Percentiles rank a stretch among this genome's conserved stretches.
Evolutionary conservation across 35 echinoderm and acorn worm genomes (phyloP).

Genomic region (Patiria miniata): DNA sequence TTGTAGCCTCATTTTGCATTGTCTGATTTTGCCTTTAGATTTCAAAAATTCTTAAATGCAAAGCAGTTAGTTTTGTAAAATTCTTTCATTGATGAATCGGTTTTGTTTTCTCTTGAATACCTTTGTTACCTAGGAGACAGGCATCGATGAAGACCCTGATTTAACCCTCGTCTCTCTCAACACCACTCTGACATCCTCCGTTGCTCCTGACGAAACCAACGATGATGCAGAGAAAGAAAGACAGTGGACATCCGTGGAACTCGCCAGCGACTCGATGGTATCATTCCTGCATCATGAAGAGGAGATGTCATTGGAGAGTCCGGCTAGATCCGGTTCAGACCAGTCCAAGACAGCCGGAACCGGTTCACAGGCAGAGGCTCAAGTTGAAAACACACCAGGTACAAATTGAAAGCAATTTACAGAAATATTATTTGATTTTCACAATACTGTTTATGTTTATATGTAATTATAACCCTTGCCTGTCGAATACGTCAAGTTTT

Average conservation of each 20-base stretch:
- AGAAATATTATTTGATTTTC: too few relatives aligned
- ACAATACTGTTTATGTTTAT: too few relatives aligned
- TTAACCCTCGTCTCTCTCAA: conserved; percentile 51
- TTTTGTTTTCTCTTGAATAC: too few relatives aligned
- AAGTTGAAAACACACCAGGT: neutral
- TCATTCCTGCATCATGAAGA: conserved; percentile 52
- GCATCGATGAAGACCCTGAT: conserved; percentile 60
- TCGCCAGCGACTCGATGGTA: conserved; percentile 18
- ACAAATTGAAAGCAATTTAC: too few relatives aligned
- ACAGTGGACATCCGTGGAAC: neutral
- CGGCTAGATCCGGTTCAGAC: conserved; percentile 7
- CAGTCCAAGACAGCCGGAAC: neutral
- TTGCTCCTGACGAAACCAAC: neutral
- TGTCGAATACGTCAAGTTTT: too few relatives aligned
- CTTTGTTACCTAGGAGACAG: conserved; percentile 39
- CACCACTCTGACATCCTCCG: conserved; percentile 29
- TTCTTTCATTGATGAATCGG: too few relatives aligned
- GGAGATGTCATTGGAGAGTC: conserved; percentile 22
- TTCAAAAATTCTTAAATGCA: too few relatives aligned
- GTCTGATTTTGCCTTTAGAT: too few relatives aligned
- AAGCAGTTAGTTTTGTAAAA: too few relatives aligned
- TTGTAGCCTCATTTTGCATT: too few relatives aligned
- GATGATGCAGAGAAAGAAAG: neutral
- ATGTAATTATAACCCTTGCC: too few relatives aligned
- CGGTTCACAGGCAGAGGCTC: neutral